phyloP scores from a whole-genome alignment of 2,113 vertebrate genomes.

The Gobio gobio region DNA sequence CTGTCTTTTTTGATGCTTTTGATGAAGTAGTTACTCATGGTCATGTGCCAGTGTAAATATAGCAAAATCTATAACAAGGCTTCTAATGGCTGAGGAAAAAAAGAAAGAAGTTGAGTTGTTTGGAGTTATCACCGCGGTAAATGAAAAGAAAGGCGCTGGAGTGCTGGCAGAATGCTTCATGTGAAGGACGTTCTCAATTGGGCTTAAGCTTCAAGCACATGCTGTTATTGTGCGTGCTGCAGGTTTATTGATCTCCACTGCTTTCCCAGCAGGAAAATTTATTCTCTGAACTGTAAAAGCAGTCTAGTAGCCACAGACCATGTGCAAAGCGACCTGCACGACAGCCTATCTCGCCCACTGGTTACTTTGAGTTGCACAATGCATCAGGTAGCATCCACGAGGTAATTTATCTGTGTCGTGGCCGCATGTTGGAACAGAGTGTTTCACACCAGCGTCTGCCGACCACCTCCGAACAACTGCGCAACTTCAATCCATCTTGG shows the following conservation, averaged over 20 bases:
- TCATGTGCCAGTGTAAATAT: neutral
- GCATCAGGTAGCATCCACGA: neutral
- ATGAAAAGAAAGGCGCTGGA: conserved; percentile 21
- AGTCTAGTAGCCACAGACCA: conserved; percentile 18
- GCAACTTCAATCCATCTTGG: neutral
- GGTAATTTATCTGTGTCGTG: conserved; percentile 53
- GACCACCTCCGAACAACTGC: neutral
- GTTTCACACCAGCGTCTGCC: conserved; percentile 47
- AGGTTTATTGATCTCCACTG: conserved; percentile 45
- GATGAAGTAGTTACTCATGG: conserved; percentile 14
- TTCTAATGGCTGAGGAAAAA: neutral
- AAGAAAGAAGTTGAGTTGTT: neutral
- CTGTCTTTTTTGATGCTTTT: conserved; percentile 24
- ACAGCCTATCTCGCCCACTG: conserved; percentile 15
- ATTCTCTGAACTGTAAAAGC: conserved; percentile 46
- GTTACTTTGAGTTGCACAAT: conserved; percentile 43
- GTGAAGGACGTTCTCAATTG: conserved; percentile 10
- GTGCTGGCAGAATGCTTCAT: conserved; percentile 18
- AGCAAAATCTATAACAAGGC: neutral
- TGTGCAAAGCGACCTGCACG: conserved; percentile 34
- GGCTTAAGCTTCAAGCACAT: conserved; percentile 28
- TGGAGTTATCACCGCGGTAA: conserved; percentile 6
- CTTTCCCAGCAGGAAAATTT: conserved; percentile 44
- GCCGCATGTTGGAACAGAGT: conserved; percentile 25
- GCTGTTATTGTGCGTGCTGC: conserved; percentile 12